phyloP scores from a whole-genome alignment of 2,113 vertebrate genomes.

The Dasyornis broadbenti region DNA sequence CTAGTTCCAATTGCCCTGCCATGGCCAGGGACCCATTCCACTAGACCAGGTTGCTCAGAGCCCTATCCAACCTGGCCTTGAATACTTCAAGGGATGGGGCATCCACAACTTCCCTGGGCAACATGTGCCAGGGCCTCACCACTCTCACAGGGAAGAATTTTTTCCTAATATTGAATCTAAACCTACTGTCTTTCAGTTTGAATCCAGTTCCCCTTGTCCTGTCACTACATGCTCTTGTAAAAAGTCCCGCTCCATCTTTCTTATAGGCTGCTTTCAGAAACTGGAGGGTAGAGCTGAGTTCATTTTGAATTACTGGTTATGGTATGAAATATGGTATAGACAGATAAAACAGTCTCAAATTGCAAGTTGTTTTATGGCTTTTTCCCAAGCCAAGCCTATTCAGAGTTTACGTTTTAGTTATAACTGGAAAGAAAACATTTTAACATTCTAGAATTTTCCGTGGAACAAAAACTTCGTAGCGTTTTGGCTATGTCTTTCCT shows the following conservation, averaged over 20 bases:
- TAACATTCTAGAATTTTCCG: neutral
- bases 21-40: neutral
- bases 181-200: neutral
- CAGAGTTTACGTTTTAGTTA: neutral
- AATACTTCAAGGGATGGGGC: neutral
- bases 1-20: neutral
- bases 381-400: neutral
- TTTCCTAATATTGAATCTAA: neutral
- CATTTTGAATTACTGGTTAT: neutral
- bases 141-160: neutral
- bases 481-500: neutral
- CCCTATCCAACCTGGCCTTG: neutral
- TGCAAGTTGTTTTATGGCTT: neutral
- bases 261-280: neutral
- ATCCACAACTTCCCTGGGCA: neutral
- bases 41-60: neutral
- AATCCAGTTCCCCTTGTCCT: neutral
- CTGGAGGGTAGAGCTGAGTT: neutral
- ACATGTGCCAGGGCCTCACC: neutral
- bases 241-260: neutral
- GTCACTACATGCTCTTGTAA: neutral
- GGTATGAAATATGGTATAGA: neutral
- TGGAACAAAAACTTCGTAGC: neutral
- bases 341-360: neutral
- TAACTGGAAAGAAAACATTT: neutral